These are phyloP conservation scores for Thymallus thymallus DNA, from an alignment of 2,113 vertebrate species.

Conservation along the genomic window DNA sequence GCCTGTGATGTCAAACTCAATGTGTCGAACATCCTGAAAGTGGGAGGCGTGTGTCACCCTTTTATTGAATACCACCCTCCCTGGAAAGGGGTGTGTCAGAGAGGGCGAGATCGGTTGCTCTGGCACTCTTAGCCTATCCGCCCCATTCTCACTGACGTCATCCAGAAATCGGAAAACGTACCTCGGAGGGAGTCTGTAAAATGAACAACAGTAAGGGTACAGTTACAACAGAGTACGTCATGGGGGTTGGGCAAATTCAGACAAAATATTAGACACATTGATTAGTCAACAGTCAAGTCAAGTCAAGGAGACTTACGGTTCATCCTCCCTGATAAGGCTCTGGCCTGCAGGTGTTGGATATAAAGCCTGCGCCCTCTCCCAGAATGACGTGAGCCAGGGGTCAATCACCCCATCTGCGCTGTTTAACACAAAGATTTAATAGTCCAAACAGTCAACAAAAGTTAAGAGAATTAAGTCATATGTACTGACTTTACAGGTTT, in stretches of 20 bases:
- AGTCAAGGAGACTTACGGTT: constrained; percentile 74
- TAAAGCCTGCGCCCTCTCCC: constrained; percentile 77
- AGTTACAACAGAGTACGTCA: background rate
- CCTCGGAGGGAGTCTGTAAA: constrained; percentile 80
- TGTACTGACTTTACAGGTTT: background rate
- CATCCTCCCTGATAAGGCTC: constrained; percentile 65
- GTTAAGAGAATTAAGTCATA: too few relatives aligned
- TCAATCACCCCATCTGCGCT: constrained; percentile 89
- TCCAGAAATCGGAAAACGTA: constrained; percentile 79
- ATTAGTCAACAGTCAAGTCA: background rate
- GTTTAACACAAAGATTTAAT: constrained; percentile 22
- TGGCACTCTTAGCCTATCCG: background rate
- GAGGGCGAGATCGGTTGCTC: constrained; percentile 50
- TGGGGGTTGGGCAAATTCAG: background rate
- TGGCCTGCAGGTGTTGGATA: constrained; percentile 70
- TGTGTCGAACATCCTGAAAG: constrained; percentile 92
- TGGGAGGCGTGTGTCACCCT: constrained; percentile 80
- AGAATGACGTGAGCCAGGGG: constrained; percentile 84
- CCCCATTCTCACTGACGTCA: constrained; percentile 12
- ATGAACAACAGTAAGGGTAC: constrained; percentile 3
- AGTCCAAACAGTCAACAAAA: background rate
- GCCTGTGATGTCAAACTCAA: constrained; percentile 83
- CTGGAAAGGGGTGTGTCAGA: constrained; percentile 70
- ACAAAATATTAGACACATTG: background rate
- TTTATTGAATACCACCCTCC: constrained; percentile 77